Percentiles rank a stretch among this genome's conserved stretches.
Evolutionary conservation across 2,113 vertebrate genomes (phyloP).

Genomic region (Gasterosteus nipponicus): DNA sequence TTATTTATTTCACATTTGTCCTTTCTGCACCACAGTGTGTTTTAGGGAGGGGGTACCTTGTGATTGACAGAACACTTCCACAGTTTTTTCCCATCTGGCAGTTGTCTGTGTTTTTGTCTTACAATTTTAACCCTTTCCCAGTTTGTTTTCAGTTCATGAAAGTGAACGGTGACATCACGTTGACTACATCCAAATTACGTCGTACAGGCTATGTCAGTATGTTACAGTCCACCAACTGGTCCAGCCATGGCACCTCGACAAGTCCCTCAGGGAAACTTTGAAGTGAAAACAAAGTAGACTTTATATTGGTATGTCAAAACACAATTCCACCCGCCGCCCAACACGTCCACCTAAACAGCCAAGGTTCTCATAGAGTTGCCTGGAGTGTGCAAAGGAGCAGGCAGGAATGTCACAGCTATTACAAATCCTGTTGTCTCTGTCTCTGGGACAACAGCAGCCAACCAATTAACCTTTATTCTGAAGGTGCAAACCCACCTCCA

Average conservation of each 20-base stretch:
- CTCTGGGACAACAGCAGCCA: conserved; percentile 67
- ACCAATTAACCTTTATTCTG: conserved; percentile 76
- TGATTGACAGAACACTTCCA: too few relatives aligned
- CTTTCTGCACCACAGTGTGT: too few relatives aligned
- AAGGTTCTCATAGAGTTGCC: conserved; percentile 47
- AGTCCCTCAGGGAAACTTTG: not conserved
- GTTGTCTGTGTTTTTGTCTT: not conserved
- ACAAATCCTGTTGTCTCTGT: conserved; percentile 67
- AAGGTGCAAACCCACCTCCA: conserved; percentile 25
- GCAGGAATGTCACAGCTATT: conserved; percentile 72
- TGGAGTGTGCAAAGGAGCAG: conserved; percentile 50
- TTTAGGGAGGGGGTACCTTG: too few relatives aligned
- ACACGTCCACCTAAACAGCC: conserved; percentile 31
- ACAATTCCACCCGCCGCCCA: not conserved
- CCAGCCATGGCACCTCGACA: conserved; percentile 11
- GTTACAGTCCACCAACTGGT: not conserved
- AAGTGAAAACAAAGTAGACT: conserved; percentile 33
- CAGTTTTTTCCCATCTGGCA: not conserved
- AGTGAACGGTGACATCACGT: not conserved
- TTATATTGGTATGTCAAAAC: conserved; percentile 43
- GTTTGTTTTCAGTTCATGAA: not conserved
- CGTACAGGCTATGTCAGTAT: not conserved
- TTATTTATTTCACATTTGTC: too few relatives aligned
- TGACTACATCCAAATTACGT: not conserved
- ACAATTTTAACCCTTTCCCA: not conserved